Base-by-base conservation (phyloP, 1,140 invertebrate genomes). In the Galleria mellonella region DNA sequence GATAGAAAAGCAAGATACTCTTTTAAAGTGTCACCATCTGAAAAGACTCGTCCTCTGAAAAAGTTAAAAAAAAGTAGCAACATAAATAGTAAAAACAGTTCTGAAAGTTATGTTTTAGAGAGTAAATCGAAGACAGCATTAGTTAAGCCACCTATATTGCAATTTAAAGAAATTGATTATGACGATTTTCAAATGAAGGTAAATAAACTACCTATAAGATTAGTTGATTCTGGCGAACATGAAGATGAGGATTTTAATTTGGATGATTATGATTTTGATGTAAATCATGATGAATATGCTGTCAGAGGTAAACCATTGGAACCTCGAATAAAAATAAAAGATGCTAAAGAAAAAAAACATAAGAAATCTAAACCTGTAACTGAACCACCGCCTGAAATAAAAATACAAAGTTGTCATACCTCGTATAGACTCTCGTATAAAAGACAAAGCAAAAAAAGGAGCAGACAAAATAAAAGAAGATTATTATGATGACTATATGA, bases 181-280 rank as follows among this genome's bases (percentile, higher is more conserved):
- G 64, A 76, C 10, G 67, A 78, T 52, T 74, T 74, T 51, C 67
- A 67, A 60, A 44, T 43, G 4, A 63, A 62, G 38, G 35, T 49
- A 4, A 65, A 37, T 33, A 50, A 43, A 38, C 48, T 43, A 38
- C 56, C 49, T 8, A 31, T 41, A 31, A 66, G 52, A 30, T 45
- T 47, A 3, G 32, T 42, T 17, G 76, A 79, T 32, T 73, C 69
- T 0, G 57, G 55, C 1, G 79, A 81, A 46, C 68, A 75, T 17
- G 79, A 83, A 58, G 79, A 83, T 15, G 76, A 81, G 51, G 79
- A 83, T 43, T 81, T 79, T 32, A 79, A 71, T 55, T 17, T 81
- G 10, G 65, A 77, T 28, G 79, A 83, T 37, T 83, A 83, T 11
- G 79, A 83, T 29, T 83, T 83, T 42, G 79, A 81, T 47, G 50